Percentiles rank a stretch among this genome's conserved stretches.
Evolutionary conservation across 2,888 invertebrate species (phyloP).

Genomic region (Euplagia quadripunctaria): DNA sequence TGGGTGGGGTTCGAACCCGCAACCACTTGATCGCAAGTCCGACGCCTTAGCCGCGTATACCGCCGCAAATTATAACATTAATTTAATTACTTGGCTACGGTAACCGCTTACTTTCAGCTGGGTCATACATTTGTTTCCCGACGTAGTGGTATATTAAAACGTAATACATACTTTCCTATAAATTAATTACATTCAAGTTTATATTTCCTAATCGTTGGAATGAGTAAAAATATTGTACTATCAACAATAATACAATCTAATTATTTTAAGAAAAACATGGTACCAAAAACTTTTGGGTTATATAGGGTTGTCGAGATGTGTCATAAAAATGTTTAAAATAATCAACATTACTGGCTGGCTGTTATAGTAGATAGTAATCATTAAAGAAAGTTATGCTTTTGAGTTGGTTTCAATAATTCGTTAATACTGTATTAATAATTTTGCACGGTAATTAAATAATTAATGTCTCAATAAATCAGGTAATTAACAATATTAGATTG

Average conservation of each 20-base stretch:
- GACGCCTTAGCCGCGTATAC: too few relatives aligned
- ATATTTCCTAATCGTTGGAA: neutral
- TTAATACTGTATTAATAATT: neutral
- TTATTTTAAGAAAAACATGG: slow-evolving; percentile 39
- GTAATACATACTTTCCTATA: neutral
- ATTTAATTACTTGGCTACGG: neutral
- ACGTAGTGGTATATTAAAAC: neutral
- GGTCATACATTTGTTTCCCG: neutral
- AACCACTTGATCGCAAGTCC: too few relatives aligned
- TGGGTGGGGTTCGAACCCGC: too few relatives aligned
- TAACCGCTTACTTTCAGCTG: neutral
- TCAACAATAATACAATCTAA: slow-evolving; percentile 44
- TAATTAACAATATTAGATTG: neutral
- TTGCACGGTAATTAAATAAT: neutral
- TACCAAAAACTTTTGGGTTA: slow-evolving; percentile 21
- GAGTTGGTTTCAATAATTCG: neutral
- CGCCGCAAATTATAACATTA: too few relatives aligned
- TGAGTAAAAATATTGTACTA: slow-evolving; percentile 21
- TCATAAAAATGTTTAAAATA: neutral
- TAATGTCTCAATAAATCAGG: neutral
- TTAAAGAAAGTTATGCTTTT: neutral
- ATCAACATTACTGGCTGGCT: too few relatives aligned
- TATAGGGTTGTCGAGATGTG: slow-evolving; percentile 35
- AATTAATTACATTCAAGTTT: neutral
- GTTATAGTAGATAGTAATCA: neutral